Evolutionary conservation across 2,113 vertebrate genomes (phyloP).

Genomic region (Ia io): DNA sequence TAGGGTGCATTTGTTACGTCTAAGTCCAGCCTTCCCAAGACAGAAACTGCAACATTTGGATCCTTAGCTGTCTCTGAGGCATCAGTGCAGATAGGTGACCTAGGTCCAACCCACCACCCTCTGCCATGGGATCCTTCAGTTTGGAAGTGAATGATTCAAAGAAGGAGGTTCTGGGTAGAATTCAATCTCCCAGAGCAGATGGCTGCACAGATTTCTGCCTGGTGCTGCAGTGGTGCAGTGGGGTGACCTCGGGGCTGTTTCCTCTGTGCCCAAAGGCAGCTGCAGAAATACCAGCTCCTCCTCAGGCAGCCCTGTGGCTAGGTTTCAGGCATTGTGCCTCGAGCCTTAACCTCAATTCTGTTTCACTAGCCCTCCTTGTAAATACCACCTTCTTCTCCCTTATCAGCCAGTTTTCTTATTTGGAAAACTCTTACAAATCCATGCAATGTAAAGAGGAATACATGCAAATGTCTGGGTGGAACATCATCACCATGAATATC

Average conservation of each 20-base stretch:
- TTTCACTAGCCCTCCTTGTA: background rate
- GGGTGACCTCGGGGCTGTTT: background rate
- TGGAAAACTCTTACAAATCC: background rate
- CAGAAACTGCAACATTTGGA: background rate
- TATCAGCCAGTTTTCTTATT: background rate
- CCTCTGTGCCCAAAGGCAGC: background rate
- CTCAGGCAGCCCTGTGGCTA: fast-evolving
- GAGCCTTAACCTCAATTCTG: too few relatives aligned
- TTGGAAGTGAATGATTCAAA: background rate
- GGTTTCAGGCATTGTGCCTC: background rate
- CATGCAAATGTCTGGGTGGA: background rate
- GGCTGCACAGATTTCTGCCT: background rate
- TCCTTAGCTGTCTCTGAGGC: background rate
- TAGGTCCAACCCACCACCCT: background rate
- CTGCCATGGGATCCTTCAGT: background rate
- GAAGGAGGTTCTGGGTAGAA: background rate
- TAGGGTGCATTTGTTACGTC: background rate
- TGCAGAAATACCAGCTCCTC: background rate
- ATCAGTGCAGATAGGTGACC: background rate
- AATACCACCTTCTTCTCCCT: background rate
- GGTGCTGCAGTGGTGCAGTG: background rate
- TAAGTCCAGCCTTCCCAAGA: background rate
- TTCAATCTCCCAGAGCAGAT: background rate
- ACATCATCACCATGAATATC: background rate
- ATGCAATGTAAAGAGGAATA: background rate